Percentiles rank a stretch among this genome's conserved stretches.
phyloP scores from a whole-genome alignment of 2,113 vertebrate species.

The Diphyllodes magnificus region DNA sequence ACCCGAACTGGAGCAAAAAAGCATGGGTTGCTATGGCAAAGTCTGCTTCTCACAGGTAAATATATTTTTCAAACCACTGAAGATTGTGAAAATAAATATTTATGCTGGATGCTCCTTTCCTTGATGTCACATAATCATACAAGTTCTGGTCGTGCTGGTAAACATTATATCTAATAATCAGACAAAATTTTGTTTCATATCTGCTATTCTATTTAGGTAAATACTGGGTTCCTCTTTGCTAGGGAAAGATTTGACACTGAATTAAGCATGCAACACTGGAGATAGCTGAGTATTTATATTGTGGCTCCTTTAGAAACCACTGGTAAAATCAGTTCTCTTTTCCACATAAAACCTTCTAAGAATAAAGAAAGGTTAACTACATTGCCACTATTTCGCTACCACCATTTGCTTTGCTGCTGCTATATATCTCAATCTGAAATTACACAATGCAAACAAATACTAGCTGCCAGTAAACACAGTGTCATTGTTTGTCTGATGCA shows the following conservation, averaged over 20 bases:
- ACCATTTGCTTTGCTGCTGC: not conserved
- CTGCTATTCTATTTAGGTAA: not conserved
- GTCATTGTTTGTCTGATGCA: not conserved
- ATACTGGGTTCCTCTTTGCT: not conserved
- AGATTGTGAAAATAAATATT: not conserved
- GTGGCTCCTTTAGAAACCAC: not conserved
- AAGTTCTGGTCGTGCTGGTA: not conserved
- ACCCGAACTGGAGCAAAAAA: not conserved
- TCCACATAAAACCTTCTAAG: not conserved
- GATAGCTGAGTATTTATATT: not conserved
- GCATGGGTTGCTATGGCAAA: not conserved
- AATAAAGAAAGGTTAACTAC: not conserved
- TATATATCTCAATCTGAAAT: not conserved
- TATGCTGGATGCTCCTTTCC: not conserved
- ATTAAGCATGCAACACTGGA: not conserved
- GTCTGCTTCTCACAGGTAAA: not conserved
- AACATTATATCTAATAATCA: not conserved
- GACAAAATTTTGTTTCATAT: not conserved
- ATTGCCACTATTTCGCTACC: not conserved
- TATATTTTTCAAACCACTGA: not conserved
- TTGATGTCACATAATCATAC: not conserved
- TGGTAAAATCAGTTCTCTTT: not conserved
- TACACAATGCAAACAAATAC: not conserved
- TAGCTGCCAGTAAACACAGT: not conserved
- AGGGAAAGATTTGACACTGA: not conserved